These are phyloP conservation scores for Cheilosia soror DNA, from an alignment of 2,888 invertebrate species.

Conservation along the genomic window DNA sequence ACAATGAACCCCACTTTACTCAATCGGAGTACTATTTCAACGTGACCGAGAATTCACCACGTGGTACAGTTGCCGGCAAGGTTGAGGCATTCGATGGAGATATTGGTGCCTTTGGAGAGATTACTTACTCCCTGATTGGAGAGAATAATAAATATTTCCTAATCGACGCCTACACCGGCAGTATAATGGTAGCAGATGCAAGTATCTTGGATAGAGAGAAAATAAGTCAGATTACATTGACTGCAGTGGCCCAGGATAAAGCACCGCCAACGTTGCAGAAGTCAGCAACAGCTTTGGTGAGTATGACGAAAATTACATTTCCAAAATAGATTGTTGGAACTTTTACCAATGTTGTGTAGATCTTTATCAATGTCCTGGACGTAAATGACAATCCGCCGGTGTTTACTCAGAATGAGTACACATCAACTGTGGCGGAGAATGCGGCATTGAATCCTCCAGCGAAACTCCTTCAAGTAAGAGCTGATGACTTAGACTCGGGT, in stretches of 20 bases:
- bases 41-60: conserved; percentile 90
- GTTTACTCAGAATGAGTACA: conserved; percentile 91
- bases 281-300: conserved; percentile 90
- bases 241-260: conserved; percentile 92
- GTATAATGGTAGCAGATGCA: conserved; percentile 89
- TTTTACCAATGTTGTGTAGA: conserved; percentile 81
- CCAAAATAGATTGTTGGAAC: neutral
- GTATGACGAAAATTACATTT: conserved; percentile 31
- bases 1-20: conserved; percentile 92
- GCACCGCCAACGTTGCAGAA: conserved; percentile 89
- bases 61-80: conserved; percentile 89
- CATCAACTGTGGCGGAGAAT: conserved; percentile 93
- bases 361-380: conserved; percentile 91
- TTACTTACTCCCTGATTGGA: conserved; percentile 91
- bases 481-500: conserved; percentile 92
- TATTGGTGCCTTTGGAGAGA: conserved; percentile 90
- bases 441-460: conserved; percentile 91
- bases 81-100: conserved; percentile 92
- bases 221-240: conserved; percentile 88
- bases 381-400: conserved; percentile 95
- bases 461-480: conserved; percentile 89
- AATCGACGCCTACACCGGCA: conserved; percentile 89
- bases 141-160: conserved; percentile 90
- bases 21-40: conserved; percentile 88
- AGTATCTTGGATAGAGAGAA: conserved; percentile 91